These are phyloP conservation scores for Pangasius djambal DNA, from an alignment of 2,797 vertebrate species.

Conservation along the genomic window DNA sequence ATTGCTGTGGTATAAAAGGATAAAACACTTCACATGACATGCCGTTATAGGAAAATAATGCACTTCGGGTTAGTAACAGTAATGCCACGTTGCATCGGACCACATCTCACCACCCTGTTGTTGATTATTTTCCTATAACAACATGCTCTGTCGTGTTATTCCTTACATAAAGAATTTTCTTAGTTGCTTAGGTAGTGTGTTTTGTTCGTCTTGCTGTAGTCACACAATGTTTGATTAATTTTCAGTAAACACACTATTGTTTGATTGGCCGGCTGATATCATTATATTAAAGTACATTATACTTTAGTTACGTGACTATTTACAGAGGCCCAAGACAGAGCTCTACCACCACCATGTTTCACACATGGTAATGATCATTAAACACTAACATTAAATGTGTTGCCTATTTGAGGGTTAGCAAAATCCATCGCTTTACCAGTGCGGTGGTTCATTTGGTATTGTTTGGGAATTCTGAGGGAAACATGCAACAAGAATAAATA, in stretches of 20 bases:
- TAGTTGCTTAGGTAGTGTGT: not conserved
- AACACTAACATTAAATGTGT: not conserved
- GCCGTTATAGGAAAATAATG: no score
- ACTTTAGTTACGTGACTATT: not conserved
- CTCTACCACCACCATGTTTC: not conserved
- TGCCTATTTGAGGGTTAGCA: not conserved
- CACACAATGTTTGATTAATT: not conserved
- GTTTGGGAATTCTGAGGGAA: not conserved
- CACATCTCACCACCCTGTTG: not conserved
- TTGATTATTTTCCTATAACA: not conserved
- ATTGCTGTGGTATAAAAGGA: no score
- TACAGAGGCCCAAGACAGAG: not conserved
- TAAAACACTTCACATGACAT: no score
- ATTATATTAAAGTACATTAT: not conserved
- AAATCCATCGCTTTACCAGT: not conserved
- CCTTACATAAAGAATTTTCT: not conserved
- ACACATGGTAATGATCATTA: not conserved
- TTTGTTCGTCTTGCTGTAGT: not conserved
- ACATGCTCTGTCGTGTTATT: not conserved
- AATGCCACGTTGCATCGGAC: not conserved
- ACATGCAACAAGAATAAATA: not conserved
- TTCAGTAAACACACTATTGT: no score
- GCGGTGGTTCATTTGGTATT: not conserved
- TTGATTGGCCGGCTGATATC: not conserved
- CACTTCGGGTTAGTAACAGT: not conserved